Evolutionary conservation across 2,113 vertebrate genomes (phyloP).

Genomic region (Poicephalus meyeri): DNA sequence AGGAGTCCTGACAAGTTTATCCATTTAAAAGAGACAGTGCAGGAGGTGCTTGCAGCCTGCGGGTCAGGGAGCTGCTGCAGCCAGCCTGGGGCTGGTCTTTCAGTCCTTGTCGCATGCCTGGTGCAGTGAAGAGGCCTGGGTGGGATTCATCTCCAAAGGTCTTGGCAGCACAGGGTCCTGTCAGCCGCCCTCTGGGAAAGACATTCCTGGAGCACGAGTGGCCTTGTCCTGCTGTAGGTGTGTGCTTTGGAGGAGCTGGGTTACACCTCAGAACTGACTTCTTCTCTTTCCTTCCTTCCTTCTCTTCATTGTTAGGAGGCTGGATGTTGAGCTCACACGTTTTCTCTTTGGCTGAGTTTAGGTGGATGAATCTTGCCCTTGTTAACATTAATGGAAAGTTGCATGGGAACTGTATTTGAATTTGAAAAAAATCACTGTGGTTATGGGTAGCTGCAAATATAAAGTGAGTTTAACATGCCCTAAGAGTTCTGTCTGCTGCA

Average conservation of each 20-base stretch:
- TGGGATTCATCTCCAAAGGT: fast-evolving
- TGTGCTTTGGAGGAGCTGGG: neutral
- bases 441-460: fast-evolving
- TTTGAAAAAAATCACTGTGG: fast-evolving
- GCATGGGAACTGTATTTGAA: neutral
- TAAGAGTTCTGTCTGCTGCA: neutral
- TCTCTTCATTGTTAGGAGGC: fast-evolving
- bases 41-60: fast-evolving
- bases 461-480: neutral
- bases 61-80: neutral
- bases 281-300: fast-evolving
- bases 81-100: fast-evolving
- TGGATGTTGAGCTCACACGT: fast-evolving
- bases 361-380: neutral
- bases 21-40: neutral
- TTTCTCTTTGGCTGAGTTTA: neutral
- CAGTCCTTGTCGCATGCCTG: fast-evolving
- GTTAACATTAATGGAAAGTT: neutral
- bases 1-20: neutral
- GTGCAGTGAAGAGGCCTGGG: fast-evolving
- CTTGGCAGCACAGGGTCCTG: too few species aligned
- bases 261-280: fast-evolving
- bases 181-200: neutral
- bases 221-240: fast-evolving
- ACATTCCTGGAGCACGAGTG: fast-evolving